A percentile compares a stretch with the other conserved stretches of the same genome.
phyloP scores from a whole-genome alignment of 53 echinoderm and acorn worm species.

The Patiria pectinifera region DNA sequence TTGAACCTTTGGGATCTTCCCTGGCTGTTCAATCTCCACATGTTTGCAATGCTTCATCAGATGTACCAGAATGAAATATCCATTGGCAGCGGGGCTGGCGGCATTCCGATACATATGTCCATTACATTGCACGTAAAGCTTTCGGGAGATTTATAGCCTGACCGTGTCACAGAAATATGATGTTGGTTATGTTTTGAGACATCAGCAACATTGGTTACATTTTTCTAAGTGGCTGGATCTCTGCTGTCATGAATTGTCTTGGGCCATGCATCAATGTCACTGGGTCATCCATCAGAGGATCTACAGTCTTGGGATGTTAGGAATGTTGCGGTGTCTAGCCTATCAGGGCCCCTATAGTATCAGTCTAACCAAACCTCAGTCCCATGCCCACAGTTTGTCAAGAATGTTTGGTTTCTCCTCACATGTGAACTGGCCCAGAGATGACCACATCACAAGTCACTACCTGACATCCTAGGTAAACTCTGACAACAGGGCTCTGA shows the following conservation, averaged over 20 bases:
- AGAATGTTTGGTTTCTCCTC: conserved; percentile 1
- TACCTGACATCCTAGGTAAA: neutral
- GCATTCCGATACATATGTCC: conserved; percentile 23
- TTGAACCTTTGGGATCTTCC: neutral
- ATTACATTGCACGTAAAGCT: neutral
- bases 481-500: conserved; percentile 45
- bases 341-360: neutral
- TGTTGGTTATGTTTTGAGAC: conserved; percentile 52
- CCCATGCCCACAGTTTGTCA: neutral
- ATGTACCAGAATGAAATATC: neutral
- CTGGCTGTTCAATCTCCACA: neutral
- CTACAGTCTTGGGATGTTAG: conserved; percentile 11
- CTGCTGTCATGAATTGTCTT: conserved; percentile 27
- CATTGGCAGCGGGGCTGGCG: neutral
- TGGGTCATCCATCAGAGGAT: conserved; percentile 27
- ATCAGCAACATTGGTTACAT: conserved; percentile 49
- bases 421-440: neutral
- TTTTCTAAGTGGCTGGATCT: conserved; percentile 47
- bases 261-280: conserved; percentile 47
- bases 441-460: conserved; percentile 7
- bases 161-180: conserved; percentile 24
- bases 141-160: neutral
- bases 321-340: conserved; percentile 57
- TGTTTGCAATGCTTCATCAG: neutral
- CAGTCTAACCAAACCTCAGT: neutral